Conservation (phyloP, 2,888 invertebrate genomes). For the Psylliodes chrysocephalus region DNA sequence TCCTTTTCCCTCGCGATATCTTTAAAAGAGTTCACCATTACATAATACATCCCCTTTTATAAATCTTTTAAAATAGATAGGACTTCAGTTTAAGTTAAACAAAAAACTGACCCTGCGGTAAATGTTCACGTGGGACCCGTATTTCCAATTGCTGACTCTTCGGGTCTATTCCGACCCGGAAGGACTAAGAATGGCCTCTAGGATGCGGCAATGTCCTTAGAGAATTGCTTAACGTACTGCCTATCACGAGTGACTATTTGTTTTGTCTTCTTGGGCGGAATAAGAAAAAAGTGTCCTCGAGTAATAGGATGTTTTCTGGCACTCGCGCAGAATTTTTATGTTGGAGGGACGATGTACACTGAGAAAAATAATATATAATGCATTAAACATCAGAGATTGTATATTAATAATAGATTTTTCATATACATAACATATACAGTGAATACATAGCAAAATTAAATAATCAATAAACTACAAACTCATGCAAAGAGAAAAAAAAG, state of each 20-base stretch:
- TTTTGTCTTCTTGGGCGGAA: constrained; percentile 8
- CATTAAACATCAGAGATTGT: too few relatives aligned
- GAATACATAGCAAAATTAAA: too few relatives aligned
- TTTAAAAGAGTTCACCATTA: too few relatives aligned
- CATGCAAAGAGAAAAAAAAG: too few relatives aligned
- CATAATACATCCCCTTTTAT: too few relatives aligned
- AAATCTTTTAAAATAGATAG: constrained; percentile 12
- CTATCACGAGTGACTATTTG: constrained; percentile 18
- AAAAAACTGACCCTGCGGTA: constrained; percentile 13
- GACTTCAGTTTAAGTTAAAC: neutral
- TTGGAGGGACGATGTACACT: neutral
- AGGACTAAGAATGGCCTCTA: constrained; percentile 19
- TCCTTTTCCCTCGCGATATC: too few relatives aligned
- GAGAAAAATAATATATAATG: too few relatives aligned
- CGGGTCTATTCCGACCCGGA: constrained; percentile 6
- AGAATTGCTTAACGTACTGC: constrained; percentile 18
- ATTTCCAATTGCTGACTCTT: constrained; percentile 20
- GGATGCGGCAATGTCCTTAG: constrained; percentile 12
- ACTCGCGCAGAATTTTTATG: neutral
- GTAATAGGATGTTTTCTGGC: constrained; percentile 1
- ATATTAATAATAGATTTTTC: too few relatives aligned
- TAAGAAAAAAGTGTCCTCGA: constrained; percentile 4
- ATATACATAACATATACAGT: too few relatives aligned
- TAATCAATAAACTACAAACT: too few relatives aligned
- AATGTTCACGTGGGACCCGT: constrained; percentile 15